Conservation (phyloP, 2,797 vertebrate genomes). For the Pelobates cultripes region DNA sequence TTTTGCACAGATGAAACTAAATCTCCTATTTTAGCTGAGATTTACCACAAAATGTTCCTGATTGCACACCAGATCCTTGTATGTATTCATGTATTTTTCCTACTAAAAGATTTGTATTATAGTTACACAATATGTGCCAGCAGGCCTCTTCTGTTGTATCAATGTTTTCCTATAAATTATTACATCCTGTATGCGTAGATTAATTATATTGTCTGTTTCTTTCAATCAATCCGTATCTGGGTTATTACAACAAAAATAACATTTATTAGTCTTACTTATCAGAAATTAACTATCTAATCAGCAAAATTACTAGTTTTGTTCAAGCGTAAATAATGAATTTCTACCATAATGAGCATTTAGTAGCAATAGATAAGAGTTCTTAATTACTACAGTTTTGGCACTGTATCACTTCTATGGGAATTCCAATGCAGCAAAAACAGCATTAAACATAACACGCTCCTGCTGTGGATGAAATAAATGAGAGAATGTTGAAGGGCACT, state of each 20-base stretch:
- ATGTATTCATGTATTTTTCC: too few species aligned
- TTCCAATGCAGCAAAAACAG: constrained; percentile 12
- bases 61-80: too few species aligned
- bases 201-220: not conserved
- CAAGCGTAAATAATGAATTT: constrained; percentile 9
- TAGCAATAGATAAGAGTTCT: constrained; percentile 16
- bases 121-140: too few species aligned
- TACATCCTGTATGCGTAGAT: not conserved
- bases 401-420: constrained; percentile 17
- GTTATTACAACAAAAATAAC: constrained; percentile 15
- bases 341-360: constrained; percentile 13
- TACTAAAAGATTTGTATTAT: too few species aligned
- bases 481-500: constrained; percentile 13
- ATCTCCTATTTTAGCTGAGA: too few species aligned
- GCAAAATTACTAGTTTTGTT: constrained; percentile 14
- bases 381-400: constrained; percentile 25
- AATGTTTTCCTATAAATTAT: not conserved
- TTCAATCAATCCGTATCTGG: not conserved
- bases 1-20: too few species aligned
- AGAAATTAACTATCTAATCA: not conserved
- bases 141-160: too few species aligned
- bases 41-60: too few species aligned
- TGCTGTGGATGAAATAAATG: constrained; percentile 18
- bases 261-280: constrained; percentile 18
- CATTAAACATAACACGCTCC: constrained; percentile 5